Evolutionary conservation across 1,140 invertebrate genomes (phyloP).

Genomic region (Platyura marginata): DNA sequence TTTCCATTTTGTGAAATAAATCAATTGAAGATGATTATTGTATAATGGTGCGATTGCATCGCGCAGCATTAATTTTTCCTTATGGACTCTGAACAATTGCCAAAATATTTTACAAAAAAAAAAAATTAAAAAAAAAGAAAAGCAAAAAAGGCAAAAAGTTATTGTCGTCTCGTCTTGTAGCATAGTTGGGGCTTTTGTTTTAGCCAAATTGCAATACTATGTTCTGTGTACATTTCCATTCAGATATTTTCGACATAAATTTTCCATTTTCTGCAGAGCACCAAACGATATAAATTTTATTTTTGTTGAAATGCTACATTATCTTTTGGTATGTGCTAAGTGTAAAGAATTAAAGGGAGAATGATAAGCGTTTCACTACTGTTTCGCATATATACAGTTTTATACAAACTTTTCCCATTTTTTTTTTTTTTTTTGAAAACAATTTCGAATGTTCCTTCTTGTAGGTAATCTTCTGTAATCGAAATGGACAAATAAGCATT

Average conservation of each 20-base stretch:
- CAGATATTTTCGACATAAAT: background rate
- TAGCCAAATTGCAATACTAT: background rate
- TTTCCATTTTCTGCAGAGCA: background rate
- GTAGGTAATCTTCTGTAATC: no score
- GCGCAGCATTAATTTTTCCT: no score
- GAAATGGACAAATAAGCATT: no score
- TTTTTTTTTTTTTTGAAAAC: no score
- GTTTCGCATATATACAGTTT: background rate
- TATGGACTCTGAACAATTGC: background rate
- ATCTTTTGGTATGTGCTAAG: background rate
- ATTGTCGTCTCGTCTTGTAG: background rate
- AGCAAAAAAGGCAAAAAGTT: background rate
- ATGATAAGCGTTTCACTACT: background rate
- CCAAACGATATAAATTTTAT: background rate
- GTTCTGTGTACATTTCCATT: background rate
- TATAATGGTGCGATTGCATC: no score
- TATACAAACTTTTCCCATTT: no score
- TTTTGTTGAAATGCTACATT: background rate
- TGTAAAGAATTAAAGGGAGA: background rate
- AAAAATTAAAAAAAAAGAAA: background rate
- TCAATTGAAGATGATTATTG: no score
- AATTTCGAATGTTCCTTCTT: no score
- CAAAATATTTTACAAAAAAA: no score
- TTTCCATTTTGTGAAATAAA: no score
- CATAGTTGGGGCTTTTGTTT: background rate